Evolutionary conservation across 2,797 vertebrate genomes (phyloP).

Genomic region (Forpus xanthops): DNA sequence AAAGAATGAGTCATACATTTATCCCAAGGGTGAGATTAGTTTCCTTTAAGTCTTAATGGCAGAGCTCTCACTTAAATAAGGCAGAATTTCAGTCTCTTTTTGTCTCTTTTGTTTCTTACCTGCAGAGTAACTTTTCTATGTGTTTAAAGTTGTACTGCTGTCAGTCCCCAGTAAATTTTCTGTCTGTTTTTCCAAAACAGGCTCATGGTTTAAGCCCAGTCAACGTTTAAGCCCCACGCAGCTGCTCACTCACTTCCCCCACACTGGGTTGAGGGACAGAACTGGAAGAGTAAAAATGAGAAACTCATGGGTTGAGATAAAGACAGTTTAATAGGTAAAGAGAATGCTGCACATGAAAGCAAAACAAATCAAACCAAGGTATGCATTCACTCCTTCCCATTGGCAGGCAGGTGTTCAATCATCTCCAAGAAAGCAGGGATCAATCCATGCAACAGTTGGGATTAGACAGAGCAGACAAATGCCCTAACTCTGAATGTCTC

Average conservation of each 20-base stretch:
- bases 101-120: neutral
- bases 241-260: neutral
- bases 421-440: neutral
- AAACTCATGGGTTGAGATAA: neutral
- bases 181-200: neutral
- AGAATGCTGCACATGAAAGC: neutral
- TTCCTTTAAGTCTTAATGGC: neutral
- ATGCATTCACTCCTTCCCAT: neutral
- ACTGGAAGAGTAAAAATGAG: neutral
- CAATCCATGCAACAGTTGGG: neutral
- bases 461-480: neutral
- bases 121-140: neutral
- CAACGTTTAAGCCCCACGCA: neutral
- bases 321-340: neutral
- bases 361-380: neutral
- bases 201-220: neutral
- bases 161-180: neutral
- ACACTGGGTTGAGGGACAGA: neutral
- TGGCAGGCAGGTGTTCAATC: neutral
- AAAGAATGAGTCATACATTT: accelerated
- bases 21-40: neutral
- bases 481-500: neutral
- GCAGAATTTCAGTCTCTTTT: neutral
- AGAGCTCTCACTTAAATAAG: neutral
- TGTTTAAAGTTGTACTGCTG: neutral